phyloP scores from a whole-genome alignment of 1,140 invertebrate species.

The Bombus ignitus region DNA sequence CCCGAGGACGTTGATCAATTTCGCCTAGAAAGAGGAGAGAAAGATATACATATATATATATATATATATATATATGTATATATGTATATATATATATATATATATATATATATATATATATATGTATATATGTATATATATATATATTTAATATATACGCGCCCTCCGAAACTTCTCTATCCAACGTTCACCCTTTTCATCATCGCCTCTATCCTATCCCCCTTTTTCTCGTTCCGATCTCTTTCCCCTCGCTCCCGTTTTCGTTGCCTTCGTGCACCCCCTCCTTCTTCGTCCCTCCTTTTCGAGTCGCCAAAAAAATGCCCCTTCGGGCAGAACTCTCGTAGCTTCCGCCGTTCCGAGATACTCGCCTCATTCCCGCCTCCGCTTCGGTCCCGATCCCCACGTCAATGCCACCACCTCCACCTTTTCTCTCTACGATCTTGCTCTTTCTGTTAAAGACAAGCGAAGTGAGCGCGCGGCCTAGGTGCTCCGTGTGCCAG shows the following conservation, averaged over 20 bases:
- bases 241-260: slow-evolving; percentile 30
- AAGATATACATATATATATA: neutral
- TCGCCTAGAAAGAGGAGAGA: slow-evolving; percentile 56
- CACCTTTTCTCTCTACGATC: neutral
- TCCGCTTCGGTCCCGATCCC: slow-evolving; percentile 6
- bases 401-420: slow-evolving; percentile 29
- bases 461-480: slow-evolving; percentile 15
- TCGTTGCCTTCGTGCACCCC: neutral
- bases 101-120: neutral
- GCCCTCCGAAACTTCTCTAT: slow-evolving; percentile 40
- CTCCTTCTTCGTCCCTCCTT: slow-evolving; percentile 34
- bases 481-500: neutral
- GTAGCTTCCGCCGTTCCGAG: slow-evolving; percentile 68
- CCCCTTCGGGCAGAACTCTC: slow-evolving; percentile 64
- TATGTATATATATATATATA: neutral
- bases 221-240: neutral
- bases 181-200: slow-evolving; percentile 55
- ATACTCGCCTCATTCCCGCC: slow-evolving; percentile 24
- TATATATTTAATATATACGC: neutral
- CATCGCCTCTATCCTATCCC: slow-evolving; percentile 44
- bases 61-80: too few species aligned
- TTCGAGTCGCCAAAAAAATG: slow-evolving; percentile 55
- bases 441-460: neutral
- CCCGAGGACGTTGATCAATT: slow-evolving; percentile 69
- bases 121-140: neutral